phyloP scores from a whole-genome alignment of 2,888 invertebrate species.

The Athalia rosae region DNA sequence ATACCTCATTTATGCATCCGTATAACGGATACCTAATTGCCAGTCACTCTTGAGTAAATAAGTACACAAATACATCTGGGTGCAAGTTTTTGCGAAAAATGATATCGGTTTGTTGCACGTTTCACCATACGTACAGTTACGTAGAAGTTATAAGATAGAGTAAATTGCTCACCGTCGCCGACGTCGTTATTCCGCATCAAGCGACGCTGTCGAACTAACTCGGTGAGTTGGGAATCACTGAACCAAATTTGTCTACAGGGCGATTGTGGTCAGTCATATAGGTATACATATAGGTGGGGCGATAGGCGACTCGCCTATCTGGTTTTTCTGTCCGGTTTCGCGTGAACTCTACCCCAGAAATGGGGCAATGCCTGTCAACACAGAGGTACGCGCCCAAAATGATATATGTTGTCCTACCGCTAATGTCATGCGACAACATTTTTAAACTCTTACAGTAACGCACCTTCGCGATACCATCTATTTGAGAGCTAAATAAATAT shows the following conservation, averaged over 20 bases:
- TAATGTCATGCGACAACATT: conserved; percentile 72
- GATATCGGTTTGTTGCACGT: too few species aligned
- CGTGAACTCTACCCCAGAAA: conserved; percentile 67
- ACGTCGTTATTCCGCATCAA: background rate
- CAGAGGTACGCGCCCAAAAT: conserved; percentile 69
- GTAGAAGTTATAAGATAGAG: too few species aligned
- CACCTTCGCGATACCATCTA: conserved; percentile 64
- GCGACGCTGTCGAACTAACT: background rate
- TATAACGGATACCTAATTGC: too few species aligned
- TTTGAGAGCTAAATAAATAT: conserved; percentile 55
- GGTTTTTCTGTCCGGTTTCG: conserved; percentile 65
- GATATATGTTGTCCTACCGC: conserved; percentile 69
- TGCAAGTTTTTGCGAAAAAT: too few species aligned
- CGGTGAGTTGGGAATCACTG: conserved; percentile 66
- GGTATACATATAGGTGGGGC: conserved; percentile 40
- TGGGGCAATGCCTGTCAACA: conserved; percentile 71
- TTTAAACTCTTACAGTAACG: conserved; percentile 58
- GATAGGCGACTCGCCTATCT: conserved; percentile 61
- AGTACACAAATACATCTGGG: too few species aligned
- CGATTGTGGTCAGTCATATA: conserved; percentile 69
- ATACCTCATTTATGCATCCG: too few species aligned
- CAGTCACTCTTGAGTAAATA: too few species aligned
- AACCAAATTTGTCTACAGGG: conserved; percentile 71
- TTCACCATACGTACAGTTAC: too few species aligned
- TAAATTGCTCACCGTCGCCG: background rate